Conservation (phyloP, 2,888 invertebrate genomes). For the Pheosia tremula region DNA sequence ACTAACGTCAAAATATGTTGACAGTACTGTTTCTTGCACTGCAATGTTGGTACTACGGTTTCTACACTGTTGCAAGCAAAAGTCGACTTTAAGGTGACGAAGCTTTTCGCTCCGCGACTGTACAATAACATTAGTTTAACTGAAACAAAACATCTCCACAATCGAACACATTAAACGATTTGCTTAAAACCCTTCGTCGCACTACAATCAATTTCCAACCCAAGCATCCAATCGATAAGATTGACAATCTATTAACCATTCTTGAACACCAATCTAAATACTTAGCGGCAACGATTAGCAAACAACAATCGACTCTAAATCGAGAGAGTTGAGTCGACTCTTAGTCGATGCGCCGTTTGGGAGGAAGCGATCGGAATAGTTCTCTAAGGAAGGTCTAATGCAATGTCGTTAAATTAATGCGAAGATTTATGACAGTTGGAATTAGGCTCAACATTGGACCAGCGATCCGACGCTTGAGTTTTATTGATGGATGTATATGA, state of each 20-base stretch:
- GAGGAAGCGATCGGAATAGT: slow-evolving; percentile 86
- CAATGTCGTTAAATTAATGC: slow-evolving; percentile 83
- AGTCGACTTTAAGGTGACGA: no score
- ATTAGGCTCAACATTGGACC: slow-evolving; percentile 62
- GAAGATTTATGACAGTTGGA: slow-evolving; percentile 79
- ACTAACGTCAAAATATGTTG: no score
- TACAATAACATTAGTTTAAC: slow-evolving; percentile 33
- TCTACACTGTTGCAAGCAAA: no score
- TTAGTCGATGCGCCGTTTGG: slow-evolving; percentile 47
- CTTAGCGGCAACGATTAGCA: slow-evolving; percentile 17
- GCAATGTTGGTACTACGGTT: no score
- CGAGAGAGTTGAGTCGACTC: slow-evolving; percentile 24
- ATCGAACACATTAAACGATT: slow-evolving; percentile 77
- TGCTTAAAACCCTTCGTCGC: slow-evolving; percentile 63
- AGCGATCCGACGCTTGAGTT: slow-evolving; percentile 52
- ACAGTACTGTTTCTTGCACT: no score
- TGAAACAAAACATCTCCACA: slow-evolving; percentile 72
- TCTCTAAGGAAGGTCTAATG: slow-evolving; percentile 83
- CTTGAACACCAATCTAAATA: slow-evolving; percentile 35
- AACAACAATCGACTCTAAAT: slow-evolving; percentile 34
- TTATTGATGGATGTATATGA: slow-evolving; percentile 61
- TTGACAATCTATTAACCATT: slow-evolving; percentile 57
- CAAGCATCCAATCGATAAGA: slow-evolving; percentile 57
- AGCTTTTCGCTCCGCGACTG: no score
- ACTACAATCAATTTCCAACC: slow-evolving; percentile 44